These are phyloP conservation scores for Neodiprion pinetum DNA, from an alignment of 1,140 invertebrate species.

Conservation along the genomic window DNA sequence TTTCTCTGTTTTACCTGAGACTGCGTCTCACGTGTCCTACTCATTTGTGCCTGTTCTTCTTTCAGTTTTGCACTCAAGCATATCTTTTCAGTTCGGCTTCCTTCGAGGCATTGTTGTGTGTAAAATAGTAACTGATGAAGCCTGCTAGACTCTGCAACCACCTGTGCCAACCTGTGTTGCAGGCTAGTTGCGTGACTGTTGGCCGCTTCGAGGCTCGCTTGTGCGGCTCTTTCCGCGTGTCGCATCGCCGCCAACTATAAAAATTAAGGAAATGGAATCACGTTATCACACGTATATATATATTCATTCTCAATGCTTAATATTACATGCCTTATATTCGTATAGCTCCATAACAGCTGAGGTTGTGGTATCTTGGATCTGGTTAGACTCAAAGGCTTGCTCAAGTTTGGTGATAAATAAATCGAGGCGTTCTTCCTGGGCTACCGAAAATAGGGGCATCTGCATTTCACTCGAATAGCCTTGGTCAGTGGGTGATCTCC, in stretches of 20 bases:
- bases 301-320: background rate
- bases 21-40: constrained; percentile 37
- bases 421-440: constrained; percentile 63
- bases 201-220: constrained; percentile 63
- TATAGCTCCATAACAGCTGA: constrained; percentile 77
- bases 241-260: constrained; percentile 58
- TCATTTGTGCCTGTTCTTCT: constrained; percentile 39
- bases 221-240: constrained; percentile 60
- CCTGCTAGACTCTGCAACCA: constrained; percentile 58
- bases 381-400: constrained; percentile 51
- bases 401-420: constrained; percentile 58
- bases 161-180: constrained; percentile 61
- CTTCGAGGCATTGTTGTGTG: constrained; percentile 62
- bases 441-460: constrained; percentile 49
- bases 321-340: constrained; percentile 65
- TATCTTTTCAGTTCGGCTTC: constrained; percentile 46
- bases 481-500: constrained; percentile 19
- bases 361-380: constrained; percentile 64
- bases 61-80: constrained; percentile 37
- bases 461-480: constrained; percentile 25
- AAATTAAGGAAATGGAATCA: constrained; percentile 8
- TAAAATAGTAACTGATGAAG: constrained; percentile 62
- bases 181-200: constrained; percentile 60
- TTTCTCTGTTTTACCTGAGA: constrained; percentile 34
- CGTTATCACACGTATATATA: too few species aligned